Base-by-base conservation (phyloP, 2,888 invertebrate genomes). In the Drosophila neotestacea region DNA sequence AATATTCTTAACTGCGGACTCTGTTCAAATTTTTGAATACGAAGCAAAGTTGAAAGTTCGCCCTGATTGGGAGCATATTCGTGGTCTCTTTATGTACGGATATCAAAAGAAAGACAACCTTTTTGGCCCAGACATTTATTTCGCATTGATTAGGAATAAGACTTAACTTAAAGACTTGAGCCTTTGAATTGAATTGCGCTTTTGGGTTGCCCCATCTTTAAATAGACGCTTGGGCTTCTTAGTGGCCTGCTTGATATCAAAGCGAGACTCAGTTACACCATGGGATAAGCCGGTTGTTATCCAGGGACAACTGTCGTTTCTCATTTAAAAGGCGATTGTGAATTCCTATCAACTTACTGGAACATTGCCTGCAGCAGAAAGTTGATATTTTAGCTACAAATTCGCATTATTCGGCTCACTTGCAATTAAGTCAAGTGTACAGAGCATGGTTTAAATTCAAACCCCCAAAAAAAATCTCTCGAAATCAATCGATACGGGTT, bases 191-290 rank as follows among this genome's bases (percentile, higher is more conserved):
- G 50, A 69, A 81, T 77, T 77, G 78, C 48, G 77, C 67, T 62
- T 47, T 64, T 54, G 38, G 67, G 42, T 36, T 69, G 62, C 5
- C 22, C 30, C 50, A 41, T 41, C 22, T 32, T 30, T n/a, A 46
- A 44, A 54, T 38, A 61, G 16, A 36, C 27, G 54, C 13, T 32
- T 42, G 38, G 59, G 58, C 77, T 63, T 63, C 61, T 80, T 67
- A 72, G 77, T 66, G 77, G 62, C 62, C 73, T 51, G 42, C 48
- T 64, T 62, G 55, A 81, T 77, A 73, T 80, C 81, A 76, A 77
- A 69, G 72, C 30, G 22, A 38, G 48, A 42, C 56, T 58, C 59
- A 32, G 44, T 75, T 59, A 59, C 64, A 59, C 10, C 63, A 62
- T 16, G 56, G 70, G 63, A 61, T 67, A 46, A 80, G 71, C 64